Base-by-base conservation (phyloP, 2,113 vertebrate species). In the Corythornis vintsioides region DNA sequence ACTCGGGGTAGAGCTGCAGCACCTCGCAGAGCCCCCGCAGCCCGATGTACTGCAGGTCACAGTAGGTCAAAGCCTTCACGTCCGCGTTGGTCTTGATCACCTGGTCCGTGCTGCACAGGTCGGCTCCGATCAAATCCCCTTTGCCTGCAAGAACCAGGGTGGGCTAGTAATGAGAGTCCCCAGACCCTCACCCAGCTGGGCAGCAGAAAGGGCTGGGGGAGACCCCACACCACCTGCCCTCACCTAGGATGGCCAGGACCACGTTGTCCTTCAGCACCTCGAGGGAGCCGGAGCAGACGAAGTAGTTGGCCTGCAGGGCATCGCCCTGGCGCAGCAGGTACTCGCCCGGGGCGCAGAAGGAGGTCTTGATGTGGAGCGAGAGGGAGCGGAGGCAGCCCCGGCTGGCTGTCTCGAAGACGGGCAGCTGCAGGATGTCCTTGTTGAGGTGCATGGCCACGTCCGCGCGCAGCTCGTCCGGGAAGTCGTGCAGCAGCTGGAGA, bases 401-500 rank as follows among this genome's bases (percentile, higher is more conserved):
- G 96, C 99, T 99, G 29, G 99, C 99, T 0, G 97, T 97, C 96
- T 98, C 98, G 13, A 99, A 99, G 72, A 99, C 94, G 1, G 99
- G 97, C 91, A 99, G 98, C 97, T 99, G 99, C 97, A 99, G 97
- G 96, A 99, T 99, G 97, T 99, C 99, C 96, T 99, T 99, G 97
- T 99, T 98, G 83, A 99, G 98, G 91, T 99, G 98, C 99, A 99
- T 99, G 87, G 99, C 98, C 56, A 99, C 98, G 43, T 99, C 99
- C 0, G 99, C 99, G 0, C 98, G 98, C 91, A 99, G 98, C 96
- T 99, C 99, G 0, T 99, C 99, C 0, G 99, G 99, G 97, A 99
- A 99, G 97, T 99, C 99, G 12, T 98, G 99, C 82, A 99, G 97
- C 83, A 99, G 98, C 99, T 99, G 84, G 5, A 67, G 73, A 83